A percentile compares a stretch with the other conserved stretches of the same genome.
Conservation (phyloP, 2,113 vertebrate species). For the Myrmophylax atrothorax region DNA sequence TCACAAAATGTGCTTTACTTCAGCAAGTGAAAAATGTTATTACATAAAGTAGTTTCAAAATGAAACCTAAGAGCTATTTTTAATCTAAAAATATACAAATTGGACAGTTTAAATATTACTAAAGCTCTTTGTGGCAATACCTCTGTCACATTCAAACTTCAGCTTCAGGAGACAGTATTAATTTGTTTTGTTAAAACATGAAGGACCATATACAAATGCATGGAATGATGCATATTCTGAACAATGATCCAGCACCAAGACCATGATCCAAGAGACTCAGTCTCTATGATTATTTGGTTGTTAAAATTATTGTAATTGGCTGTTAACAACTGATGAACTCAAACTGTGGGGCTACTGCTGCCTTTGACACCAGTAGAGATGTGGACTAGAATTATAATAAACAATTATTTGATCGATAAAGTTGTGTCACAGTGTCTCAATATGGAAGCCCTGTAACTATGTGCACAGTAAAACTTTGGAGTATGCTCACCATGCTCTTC, state of each 20-base stretch:
- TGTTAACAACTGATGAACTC: neutral
- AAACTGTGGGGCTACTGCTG: neutral
- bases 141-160: neutral
- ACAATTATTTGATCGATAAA: neutral
- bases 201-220: neutral
- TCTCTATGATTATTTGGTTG: neutral
- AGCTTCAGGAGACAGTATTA: neutral
- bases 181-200: neutral
- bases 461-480: neutral
- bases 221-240: neutral
- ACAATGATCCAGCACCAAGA: neutral
- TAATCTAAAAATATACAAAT: neutral
- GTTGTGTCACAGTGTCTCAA: neutral
- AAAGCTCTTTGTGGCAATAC: neutral
- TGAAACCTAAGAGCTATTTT: neutral
- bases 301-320: neutral
- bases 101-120: neutral
- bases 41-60: neutral
- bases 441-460: fast-evolving
- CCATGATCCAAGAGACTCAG: neutral
- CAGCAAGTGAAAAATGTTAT: neutral
- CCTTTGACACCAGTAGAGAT: neutral
- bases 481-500: neutral
- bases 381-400: neutral
- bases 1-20: neutral